A percentile compares a stretch with the other conserved stretches of the same genome.
Conservation (phyloP, 2,797 vertebrate genomes). For the Coluber constrictor region DNA sequence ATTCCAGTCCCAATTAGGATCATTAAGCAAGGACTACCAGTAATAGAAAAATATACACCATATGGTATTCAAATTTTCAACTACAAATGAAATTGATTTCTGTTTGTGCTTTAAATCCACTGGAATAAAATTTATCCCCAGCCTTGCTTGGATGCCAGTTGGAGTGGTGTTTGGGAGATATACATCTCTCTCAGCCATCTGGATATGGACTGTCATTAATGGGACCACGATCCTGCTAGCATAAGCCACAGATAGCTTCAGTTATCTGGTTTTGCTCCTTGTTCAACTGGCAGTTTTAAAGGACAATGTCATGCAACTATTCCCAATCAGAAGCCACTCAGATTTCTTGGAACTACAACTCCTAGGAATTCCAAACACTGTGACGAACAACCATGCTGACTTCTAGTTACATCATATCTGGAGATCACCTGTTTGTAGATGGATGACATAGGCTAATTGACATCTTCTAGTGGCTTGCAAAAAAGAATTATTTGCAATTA, state of each 20-base stretch:
- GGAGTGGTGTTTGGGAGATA: not conserved
- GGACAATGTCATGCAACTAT: not conserved
- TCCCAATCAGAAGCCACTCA: not conserved
- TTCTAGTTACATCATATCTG: not conserved
- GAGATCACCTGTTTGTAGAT: not conserved
- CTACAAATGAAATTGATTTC: not conserved
- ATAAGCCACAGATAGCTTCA: not conserved
- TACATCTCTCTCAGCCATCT: not conserved
- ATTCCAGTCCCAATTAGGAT: not conserved
- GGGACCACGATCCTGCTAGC: not conserved
- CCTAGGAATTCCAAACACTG: not conserved
- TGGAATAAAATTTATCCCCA: not conserved
- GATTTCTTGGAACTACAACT: not conserved
- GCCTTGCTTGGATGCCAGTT: not conserved
- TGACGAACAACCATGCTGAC: not conserved
- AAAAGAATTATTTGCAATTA: constrained; percentile 10
- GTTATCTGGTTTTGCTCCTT: not conserved
- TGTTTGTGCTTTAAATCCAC: not conserved
- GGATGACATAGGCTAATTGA: not conserved
- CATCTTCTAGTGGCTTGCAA: not conserved
- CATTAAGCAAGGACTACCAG: not conserved
- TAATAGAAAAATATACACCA: not conserved
- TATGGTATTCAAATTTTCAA: not conserved
- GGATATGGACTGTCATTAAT: not conserved
- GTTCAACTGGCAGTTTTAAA: not conserved